phyloP scores from a whole-genome alignment of 2,888 invertebrate genomes.

The Cosmia trapezina region DNA sequence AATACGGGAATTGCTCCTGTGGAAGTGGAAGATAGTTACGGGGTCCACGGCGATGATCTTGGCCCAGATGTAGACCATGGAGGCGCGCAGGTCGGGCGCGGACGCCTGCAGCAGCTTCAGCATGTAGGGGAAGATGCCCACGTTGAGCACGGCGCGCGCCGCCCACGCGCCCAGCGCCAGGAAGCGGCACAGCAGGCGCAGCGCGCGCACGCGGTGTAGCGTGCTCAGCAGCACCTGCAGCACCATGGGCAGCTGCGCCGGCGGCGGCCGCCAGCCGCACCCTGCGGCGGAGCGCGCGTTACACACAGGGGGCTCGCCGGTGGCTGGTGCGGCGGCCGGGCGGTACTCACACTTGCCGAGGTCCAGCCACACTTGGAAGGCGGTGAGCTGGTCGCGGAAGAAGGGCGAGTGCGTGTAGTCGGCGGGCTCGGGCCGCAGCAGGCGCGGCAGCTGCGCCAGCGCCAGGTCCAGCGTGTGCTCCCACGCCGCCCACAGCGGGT shows the following conservation, averaged over 20 bases:
- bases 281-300: constrained; percentile 82
- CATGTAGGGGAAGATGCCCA: constrained; percentile 99
- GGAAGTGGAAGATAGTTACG: constrained; percentile 73
- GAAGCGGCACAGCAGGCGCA: constrained; percentile 98
- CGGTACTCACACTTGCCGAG: constrained; percentile 89
- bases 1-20: not conserved
- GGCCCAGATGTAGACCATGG: constrained; percentile 99
- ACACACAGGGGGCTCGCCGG: too few species aligned
- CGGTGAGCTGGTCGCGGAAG: constrained; percentile 99
- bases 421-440: constrained; percentile 91
- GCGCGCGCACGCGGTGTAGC: constrained; percentile 97
- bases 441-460: constrained; percentile 96
- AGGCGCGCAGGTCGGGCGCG: constrained; percentile 96
- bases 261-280: constrained; percentile 89
- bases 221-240: constrained; percentile 90
- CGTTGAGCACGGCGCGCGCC: constrained; percentile 98
- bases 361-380: constrained; percentile 98
- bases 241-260: constrained; percentile 93
- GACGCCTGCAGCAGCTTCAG: constrained; percentile 98
- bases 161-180: constrained; percentile 97
- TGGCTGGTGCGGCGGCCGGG: constrained; percentile 21
- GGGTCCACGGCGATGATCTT: constrained; percentile 99
- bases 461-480: constrained; percentile 98
- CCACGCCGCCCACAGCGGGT: constrained; percentile 99
- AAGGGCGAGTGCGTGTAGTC: constrained; percentile 95